A percentile compares a stretch with the other conserved stretches of the same genome.
phyloP scores from a whole-genome alignment of 2,797 vertebrate species.

The Syndactyla subalaris region DNA sequence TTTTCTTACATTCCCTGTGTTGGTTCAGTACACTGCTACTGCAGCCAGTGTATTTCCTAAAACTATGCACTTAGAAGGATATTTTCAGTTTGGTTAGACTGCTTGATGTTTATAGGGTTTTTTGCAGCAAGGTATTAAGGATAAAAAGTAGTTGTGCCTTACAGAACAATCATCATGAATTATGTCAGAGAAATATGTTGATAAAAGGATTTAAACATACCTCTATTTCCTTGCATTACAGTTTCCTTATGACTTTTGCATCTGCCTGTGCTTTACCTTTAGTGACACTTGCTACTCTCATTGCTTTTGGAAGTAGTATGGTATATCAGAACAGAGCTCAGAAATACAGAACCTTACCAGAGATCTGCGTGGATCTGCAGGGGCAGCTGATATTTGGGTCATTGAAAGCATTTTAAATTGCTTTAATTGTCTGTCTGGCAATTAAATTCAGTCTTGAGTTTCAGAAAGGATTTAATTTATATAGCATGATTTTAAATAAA shows the following conservation, averaged over 20 bases:
- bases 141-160: not conserved
- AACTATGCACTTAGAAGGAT: not conserved
- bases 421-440: not conserved
- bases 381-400: not conserved
- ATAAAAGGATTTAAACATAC: not conserved
- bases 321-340: not conserved
- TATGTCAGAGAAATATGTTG: not conserved
- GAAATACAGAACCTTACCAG: not conserved
- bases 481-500: not conserved
- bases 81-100: not conserved
- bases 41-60: not conserved
- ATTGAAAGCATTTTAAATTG: not conserved
- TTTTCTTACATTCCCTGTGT: accelerated
- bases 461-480: not conserved
- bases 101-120: not conserved
- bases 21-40: not conserved
- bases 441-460: not conserved
- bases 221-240: not conserved
- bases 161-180: not conserved
- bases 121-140: not conserved
- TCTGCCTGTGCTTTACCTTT: not conserved
- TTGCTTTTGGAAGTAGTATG: not conserved
- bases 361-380: not conserved
- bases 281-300: not conserved
- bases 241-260: not conserved